Percentiles rank a stretch among this genome's conserved stretches.
These are phyloP conservation scores for Patiria miniata DNA, from an alignment of 35 echinoderm and acorn worm genomes.

Conservation along the genomic window DNA sequence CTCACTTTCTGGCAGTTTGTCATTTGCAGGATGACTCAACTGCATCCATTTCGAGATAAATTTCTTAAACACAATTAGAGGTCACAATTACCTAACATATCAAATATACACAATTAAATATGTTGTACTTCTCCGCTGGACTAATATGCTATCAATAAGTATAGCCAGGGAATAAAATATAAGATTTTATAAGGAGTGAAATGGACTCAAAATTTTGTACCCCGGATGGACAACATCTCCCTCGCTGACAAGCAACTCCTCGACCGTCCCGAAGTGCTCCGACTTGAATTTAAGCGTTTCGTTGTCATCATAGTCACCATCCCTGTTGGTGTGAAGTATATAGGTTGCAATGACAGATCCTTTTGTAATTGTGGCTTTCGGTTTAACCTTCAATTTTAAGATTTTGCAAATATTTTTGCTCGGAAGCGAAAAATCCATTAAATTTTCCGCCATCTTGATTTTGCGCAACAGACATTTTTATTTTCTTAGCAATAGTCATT, in stretches of 20 bases:
- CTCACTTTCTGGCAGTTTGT: too few relatives aligned
- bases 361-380: constrained; percentile 42
- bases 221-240: constrained; percentile 61
- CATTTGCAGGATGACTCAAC: too few relatives aligned
- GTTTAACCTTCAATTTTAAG: constrained; percentile 75
- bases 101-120: too few relatives aligned
- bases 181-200: background rate
- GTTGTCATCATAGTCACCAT: background rate
- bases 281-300: constrained; percentile 66
- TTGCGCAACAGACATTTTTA: background rate
- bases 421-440: constrained; percentile 45
- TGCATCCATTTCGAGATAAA: too few relatives aligned
- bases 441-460: constrained; percentile 62
- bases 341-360: constrained; percentile 58
- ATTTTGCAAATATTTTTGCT: constrained; percentile 67
- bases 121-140: too few relatives aligned
- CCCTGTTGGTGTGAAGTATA: constrained; percentile 26
- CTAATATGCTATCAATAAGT: too few relatives aligned
- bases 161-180: background rate
- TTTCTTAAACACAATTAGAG: too few relatives aligned
- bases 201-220: constrained; percentile 4
- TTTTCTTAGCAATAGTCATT: too few relatives aligned
- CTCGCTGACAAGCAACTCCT: constrained; percentile 61
- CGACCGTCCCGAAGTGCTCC: constrained; percentile 63
- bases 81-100: too few relatives aligned